Evolutionary conservation across 2,888 invertebrate species (phyloP).

Genomic region (Ceraclea dissimilis): DNA sequence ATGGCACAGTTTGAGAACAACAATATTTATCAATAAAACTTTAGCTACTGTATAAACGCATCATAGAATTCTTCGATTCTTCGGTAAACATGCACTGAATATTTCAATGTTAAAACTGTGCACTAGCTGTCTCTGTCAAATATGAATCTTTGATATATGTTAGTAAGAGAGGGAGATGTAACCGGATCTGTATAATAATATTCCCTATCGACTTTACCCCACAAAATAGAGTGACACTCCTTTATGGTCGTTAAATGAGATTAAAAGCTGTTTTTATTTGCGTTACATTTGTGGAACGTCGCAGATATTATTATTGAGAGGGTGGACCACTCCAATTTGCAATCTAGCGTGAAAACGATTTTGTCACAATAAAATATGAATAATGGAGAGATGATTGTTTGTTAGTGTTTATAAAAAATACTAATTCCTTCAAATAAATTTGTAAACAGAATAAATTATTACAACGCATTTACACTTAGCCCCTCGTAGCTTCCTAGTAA

Average conservation of each 20-base stretch:
- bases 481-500: too few species aligned
- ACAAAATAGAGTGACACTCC: constrained; percentile 14
- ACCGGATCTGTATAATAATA: neutral
- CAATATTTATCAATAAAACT: neutral
- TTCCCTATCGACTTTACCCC: constrained; percentile 5
- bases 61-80: constrained; percentile 7
- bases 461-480: too few species aligned
- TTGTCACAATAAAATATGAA: constrained; percentile 9
- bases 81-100: constrained; percentile 7
- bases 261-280: constrained; percentile 26
- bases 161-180: neutral
- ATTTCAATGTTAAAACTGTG: neutral
- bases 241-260: constrained; percentile 25
- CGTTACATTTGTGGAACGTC: constrained; percentile 19
- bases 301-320: constrained; percentile 6
- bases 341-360: constrained; percentile 25
- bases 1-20: neutral
- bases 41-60: constrained; percentile 9
- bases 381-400: neutral
- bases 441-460: too few species aligned
- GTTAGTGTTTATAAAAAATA: neutral
- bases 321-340: constrained; percentile 20
- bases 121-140: neutral
- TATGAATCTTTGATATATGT: neutral
- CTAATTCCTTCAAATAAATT: too few species aligned